A percentile compares a stretch with the other conserved stretches of the same genome.
Conservation (phyloP, 2,888 invertebrate genomes). For the Oxytorus armatus region DNA sequence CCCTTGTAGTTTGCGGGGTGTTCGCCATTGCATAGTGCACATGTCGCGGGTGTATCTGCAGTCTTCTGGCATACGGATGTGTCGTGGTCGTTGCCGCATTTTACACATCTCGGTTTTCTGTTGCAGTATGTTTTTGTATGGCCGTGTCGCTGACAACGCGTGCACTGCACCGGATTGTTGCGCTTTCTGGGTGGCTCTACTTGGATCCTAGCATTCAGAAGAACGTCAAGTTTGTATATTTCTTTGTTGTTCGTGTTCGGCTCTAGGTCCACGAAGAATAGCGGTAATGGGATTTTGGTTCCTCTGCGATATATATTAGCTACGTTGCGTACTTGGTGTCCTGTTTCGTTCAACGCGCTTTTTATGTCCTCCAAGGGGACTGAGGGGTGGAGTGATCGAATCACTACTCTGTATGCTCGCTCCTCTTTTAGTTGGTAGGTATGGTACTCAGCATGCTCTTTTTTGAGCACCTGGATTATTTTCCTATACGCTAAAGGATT, state of each 20-base stretch:
- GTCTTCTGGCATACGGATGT: conserved; percentile 71
- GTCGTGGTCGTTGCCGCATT: conserved; percentile 83
- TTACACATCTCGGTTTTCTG: conserved; percentile 79
- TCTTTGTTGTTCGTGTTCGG: conserved; percentile 47
- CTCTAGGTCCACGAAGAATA: conserved; percentile 68
- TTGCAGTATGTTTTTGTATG: conserved; percentile 64
- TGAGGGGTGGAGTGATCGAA: conserved; percentile 61
- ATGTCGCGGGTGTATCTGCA: too few relatives aligned
- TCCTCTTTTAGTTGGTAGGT: conserved; percentile 65
- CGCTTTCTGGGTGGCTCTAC: conserved; percentile 59
- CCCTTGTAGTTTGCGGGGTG: conserved; percentile 40
- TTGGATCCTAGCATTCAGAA: conserved; percentile 51
- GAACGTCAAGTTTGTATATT: conserved; percentile 17
- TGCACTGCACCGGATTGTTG: conserved; percentile 56
- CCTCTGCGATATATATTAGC: conserved; percentile 55
- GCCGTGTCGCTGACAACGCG: conserved; percentile 63
- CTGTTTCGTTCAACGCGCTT: conserved; percentile 46
- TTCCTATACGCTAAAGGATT: conserved; percentile 29
- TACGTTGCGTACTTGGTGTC: conserved; percentile 62
- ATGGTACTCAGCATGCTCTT: conserved; percentile 50
- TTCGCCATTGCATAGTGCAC: too few relatives aligned
- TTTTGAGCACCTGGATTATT: conserved; percentile 35
- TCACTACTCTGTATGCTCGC: conserved; percentile 60
- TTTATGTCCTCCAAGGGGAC: conserved; percentile 52
- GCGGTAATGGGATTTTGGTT: conserved; percentile 59